phyloP scores from a whole-genome alignment of 1,140 invertebrate species.

The Polypedilum vanderplanki region DNA sequence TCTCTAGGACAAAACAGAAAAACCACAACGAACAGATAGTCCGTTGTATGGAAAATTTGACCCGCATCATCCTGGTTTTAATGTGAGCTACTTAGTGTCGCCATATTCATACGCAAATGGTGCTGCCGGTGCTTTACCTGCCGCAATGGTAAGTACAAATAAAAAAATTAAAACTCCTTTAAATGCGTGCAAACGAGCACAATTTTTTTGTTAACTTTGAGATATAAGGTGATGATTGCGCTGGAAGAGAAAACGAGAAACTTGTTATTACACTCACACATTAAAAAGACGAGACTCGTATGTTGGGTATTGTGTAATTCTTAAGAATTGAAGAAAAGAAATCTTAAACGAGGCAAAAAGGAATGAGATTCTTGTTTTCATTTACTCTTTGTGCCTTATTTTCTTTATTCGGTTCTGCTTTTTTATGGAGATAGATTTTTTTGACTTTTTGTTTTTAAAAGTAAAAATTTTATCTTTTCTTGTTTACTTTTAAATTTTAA shows the following conservation, averaged over 20 bases:
- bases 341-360: conserved; percentile 1
- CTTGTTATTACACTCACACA: too few species aligned
- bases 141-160: conserved; percentile 74
- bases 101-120: conserved; percentile 84
- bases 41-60: conserved; percentile 83
- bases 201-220: background rate
- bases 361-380: background rate
- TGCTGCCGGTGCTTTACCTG: conserved; percentile 65
- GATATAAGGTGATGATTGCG: too few species aligned
- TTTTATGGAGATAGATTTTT: too few species aligned
- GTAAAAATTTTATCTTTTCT: too few species aligned
- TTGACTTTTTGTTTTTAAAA: too few species aligned
- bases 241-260: too few species aligned
- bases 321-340: background rate
- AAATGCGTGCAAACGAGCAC: background rate
- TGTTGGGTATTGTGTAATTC: conserved; percentile 12
- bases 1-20: conserved; percentile 76
- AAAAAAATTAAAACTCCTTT: background rate
- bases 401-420: too few species aligned
- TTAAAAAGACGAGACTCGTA: background rate
- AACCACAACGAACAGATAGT: conserved; percentile 69
- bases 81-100: conserved; percentile 83
- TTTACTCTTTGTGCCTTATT: background rate
- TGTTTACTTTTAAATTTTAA: too few species aligned
- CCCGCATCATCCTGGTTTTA: conserved; percentile 75